A percentile compares a stretch with the other conserved stretches of the same genome.
phyloP scores from a whole-genome alignment of 2,888 invertebrate genomes.

The Cheilosia vulpina region DNA sequence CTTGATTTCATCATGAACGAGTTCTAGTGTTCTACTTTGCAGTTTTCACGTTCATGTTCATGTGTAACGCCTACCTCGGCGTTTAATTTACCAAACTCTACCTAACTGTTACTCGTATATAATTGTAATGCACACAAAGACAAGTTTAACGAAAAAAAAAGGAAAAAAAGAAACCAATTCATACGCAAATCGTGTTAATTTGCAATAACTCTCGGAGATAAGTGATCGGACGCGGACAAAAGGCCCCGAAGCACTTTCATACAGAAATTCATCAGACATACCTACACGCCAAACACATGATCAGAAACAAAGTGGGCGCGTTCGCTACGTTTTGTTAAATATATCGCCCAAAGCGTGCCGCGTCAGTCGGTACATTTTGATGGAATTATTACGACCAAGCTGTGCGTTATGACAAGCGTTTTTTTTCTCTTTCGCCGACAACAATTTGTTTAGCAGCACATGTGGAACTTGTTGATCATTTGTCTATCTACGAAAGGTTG shows the following conservation, averaged over 20 bases:
- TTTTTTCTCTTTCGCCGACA: background rate
- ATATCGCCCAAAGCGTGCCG: conserved; percentile 36
- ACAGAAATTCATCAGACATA: conserved; percentile 38
- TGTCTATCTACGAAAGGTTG: too few relatives aligned
- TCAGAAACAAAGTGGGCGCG: background rate
- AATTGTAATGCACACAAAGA: background rate
- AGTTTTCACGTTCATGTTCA: conserved; percentile 33
- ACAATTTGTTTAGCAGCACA: background rate
- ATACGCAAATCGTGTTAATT: conserved; percentile 66
- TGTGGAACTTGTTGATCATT: background rate
- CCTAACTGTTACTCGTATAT: background rate
- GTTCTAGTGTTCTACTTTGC: conserved; percentile 14
- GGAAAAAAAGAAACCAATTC: conserved; percentile 15
- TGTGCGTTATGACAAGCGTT: background rate
- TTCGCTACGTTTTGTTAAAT: conserved; percentile 34
- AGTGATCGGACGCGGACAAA: conserved; percentile 65
- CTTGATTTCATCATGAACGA: conserved; percentile 1
- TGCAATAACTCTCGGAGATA: conserved; percentile 62
- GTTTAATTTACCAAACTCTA: background rate
- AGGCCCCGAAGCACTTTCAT: conserved; percentile 38
- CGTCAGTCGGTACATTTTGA: conserved; percentile 43
- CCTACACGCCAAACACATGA: background rate
- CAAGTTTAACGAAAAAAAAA: background rate
- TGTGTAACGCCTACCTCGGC: conserved; percentile 5
- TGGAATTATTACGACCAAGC: conserved; percentile 47